Evolutionary conservation across 1,140 invertebrate genomes (phyloP).

Genomic region (Spodoptera frugiperda): DNA sequence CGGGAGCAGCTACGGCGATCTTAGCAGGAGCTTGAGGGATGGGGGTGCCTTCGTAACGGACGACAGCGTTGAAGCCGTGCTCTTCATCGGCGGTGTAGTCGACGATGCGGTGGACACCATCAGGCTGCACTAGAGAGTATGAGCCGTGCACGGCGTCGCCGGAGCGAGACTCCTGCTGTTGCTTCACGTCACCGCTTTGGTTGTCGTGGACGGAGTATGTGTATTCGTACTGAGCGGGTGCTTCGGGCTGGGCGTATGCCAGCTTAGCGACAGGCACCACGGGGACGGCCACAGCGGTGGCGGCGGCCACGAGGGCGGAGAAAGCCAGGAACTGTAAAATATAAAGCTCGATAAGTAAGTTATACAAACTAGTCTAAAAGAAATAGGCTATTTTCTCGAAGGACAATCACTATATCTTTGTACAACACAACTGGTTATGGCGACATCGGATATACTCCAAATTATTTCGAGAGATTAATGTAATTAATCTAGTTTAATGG

Average conservation of each 20-base stretch:
- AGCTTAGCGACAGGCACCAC: slow-evolving; percentile 52
- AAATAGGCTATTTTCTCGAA: too few relatives aligned
- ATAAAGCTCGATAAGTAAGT: background rate
- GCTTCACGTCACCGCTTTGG: slow-evolving; percentile 78
- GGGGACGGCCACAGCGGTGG: slow-evolving; percentile 56
- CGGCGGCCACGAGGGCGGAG: slow-evolving; percentile 62
- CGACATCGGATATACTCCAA: too few relatives aligned
- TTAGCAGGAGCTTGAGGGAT: slow-evolving; percentile 60
- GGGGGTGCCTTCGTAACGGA: slow-evolving; percentile 62
- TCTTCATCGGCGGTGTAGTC: slow-evolving; percentile 84
- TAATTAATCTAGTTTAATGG: too few relatives aligned
- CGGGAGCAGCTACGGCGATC: slow-evolving; percentile 52
- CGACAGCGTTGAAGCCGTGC: slow-evolving; percentile 61
- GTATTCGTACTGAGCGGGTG: slow-evolving; percentile 83
- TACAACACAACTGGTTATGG: too few relatives aligned
- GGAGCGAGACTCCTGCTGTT: slow-evolving; percentile 72
- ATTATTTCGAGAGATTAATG: too few relatives aligned
- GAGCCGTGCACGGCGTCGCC: slow-evolving; percentile 88
- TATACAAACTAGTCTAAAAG: too few relatives aligned
- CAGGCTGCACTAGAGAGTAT: slow-evolving; percentile 87
- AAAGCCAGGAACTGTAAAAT: slow-evolving; percentile 55
- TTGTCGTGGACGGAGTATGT: slow-evolving; percentile 79
- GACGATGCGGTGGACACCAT: slow-evolving; percentile 86
- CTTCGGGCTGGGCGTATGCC: slow-evolving; percentile 61
- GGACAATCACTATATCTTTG: too few relatives aligned